phyloP scores from a whole-genome alignment of 2,113 vertebrate species.

The Oreochromis tanganicae region DNA sequence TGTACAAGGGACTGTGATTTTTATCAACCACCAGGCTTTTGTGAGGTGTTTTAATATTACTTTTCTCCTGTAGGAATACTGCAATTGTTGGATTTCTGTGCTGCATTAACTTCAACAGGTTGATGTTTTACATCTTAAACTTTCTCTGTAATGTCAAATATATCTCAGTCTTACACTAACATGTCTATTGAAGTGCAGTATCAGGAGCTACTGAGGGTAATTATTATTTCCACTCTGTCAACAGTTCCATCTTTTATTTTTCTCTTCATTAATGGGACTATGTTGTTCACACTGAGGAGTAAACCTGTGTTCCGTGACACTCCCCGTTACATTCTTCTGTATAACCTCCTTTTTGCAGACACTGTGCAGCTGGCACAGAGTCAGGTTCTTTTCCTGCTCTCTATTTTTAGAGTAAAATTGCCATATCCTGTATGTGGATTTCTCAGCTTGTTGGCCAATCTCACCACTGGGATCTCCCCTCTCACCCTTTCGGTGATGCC shows the following conservation, averaged over 20 bases:
- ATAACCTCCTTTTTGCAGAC: background rate
- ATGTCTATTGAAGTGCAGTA: background rate
- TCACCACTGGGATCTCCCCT: constrained; percentile 14
- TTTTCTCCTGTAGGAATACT: background rate
- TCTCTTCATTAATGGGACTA: too few relatives aligned
- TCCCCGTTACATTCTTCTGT: background rate
- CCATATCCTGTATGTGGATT: background rate
- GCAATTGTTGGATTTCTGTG: background rate
- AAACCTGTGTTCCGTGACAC: background rate
- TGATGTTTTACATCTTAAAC: background rate
- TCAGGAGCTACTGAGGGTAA: background rate
- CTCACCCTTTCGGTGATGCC: constrained; percentile 59
- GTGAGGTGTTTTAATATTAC: background rate
- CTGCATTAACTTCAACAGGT: background rate
- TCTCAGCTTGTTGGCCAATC: background rate
- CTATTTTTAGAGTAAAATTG: background rate
- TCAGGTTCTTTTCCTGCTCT: background rate
- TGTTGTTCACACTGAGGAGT: background rate
- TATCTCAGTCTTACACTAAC: background rate
- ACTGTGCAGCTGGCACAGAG: background rate
- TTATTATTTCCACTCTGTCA: background rate
- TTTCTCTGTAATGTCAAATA: background rate
- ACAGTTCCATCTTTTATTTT: background rate
- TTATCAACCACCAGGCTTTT: background rate
- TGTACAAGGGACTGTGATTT: background rate